Conservation (phyloP, 1,140 invertebrate species). For the Hylyphantes graminicola region DNA sequence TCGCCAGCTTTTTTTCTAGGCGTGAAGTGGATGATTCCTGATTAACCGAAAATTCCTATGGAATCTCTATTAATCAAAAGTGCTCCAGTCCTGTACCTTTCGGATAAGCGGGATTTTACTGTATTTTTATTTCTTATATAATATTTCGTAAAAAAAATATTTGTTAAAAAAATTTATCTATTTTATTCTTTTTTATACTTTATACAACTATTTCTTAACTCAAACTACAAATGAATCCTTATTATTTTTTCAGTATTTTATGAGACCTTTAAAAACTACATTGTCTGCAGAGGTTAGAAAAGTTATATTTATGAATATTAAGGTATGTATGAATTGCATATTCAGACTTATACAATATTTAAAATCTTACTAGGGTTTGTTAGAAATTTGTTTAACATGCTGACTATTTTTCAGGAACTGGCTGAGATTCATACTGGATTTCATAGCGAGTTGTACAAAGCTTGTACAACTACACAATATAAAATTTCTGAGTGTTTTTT, state of each 20-base stretch:
- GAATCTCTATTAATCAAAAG: too few species aligned
- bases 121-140: too few species aligned
- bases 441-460: constrained; percentile 80
- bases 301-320: constrained; percentile 88
- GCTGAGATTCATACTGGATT: constrained; percentile 87
- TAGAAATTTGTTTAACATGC: not conserved
- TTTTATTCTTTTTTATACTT: not conserved
- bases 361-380: not conserved
- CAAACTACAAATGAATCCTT: too few species aligned
- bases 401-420: constrained; percentile 75
- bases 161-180: too few species aligned
- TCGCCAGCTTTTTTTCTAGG: too few species aligned
- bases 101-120: too few species aligned
- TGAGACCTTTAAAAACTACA: constrained; percentile 73
- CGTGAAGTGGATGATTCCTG: too few species aligned
- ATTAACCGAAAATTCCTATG: too few species aligned
- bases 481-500: constrained; percentile 80
- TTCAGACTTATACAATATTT: not conserved
- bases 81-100: too few species aligned
- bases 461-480: constrained; percentile 70
- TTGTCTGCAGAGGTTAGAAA: constrained; percentile 80
- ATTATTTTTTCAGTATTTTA: constrained; percentile 65
- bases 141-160: too few species aligned
- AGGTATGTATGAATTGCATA: constrained; percentile 72
- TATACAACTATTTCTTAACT: not conserved